Conservation (phyloP, 2,113 vertebrate genomes). For the Notarius quadriscutis region DNA sequence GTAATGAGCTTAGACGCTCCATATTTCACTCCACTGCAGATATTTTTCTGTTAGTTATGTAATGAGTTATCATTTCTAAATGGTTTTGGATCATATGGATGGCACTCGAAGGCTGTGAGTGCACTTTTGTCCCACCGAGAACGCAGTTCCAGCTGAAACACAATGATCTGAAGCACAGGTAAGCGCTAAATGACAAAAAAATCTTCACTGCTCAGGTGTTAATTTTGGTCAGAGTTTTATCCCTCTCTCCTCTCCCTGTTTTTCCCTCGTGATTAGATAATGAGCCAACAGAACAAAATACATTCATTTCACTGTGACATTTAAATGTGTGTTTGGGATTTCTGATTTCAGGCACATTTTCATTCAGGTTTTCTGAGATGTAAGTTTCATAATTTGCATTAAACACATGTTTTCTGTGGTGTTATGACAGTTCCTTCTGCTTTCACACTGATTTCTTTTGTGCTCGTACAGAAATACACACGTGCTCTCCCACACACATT, state of each 20-base stretch:
- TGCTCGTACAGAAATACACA: not conserved
- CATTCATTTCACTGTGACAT: not conserved
- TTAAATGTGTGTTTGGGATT: not conserved
- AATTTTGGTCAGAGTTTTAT: not conserved
- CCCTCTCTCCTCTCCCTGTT: too few relatives aligned
- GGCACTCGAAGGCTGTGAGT: not conserved
- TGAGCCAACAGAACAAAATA: not conserved
- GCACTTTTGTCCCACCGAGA: not conserved
- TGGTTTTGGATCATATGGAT: not conserved
- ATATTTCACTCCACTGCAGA: not conserved
- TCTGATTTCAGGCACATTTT: not conserved
- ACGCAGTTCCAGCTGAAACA: not conserved
- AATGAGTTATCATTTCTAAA: not conserved
- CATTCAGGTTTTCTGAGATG: not conserved
- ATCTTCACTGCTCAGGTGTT: not conserved
- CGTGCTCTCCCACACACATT: not conserved
- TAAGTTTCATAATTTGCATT: not conserved
- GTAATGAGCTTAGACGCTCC: not conserved
- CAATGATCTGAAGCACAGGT: not conserved
- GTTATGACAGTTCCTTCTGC: not conserved
- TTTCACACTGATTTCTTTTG: not conserved
- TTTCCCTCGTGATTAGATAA: not conserved
- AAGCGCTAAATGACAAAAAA: not conserved
- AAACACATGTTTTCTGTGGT: not conserved
- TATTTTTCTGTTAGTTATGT: slow-evolving; percentile 4